Evolutionary conservation across 2,113 vertebrate species (phyloP).

Genomic region (Scomber colias): DNA sequence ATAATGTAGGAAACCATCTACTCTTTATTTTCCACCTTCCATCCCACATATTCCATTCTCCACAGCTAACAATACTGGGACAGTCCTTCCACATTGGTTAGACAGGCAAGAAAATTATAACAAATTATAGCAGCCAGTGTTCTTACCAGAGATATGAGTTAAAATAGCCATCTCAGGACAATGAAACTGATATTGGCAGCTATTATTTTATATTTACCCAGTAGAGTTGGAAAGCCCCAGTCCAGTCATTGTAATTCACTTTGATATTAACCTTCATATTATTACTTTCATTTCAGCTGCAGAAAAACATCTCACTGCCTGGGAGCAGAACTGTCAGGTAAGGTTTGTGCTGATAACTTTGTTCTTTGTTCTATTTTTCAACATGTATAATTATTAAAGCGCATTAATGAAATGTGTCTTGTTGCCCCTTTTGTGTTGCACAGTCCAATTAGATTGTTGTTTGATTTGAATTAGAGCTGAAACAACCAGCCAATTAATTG

Average conservation of each 20-base stretch:
- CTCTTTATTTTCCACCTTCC: not conserved
- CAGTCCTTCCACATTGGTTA: constrained; percentile 31
- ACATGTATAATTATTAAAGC: not conserved
- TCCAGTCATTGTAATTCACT: not conserved
- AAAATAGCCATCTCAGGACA: not conserved
- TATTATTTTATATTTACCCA: not conserved
- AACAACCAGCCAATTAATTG: no score
- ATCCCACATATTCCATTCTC: not conserved
- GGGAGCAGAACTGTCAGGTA: constrained; percentile 58
- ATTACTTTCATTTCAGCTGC: constrained; percentile 29
- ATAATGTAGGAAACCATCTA: not conserved
- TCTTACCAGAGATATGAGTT: not conserved
- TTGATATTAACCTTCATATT: not conserved
- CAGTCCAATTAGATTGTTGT: constrained; percentile 66
- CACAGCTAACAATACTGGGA: not conserved
- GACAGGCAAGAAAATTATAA: not conserved
- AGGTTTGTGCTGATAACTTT: not conserved
- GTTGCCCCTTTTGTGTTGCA: constrained; percentile 53
- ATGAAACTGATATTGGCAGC: not conserved
- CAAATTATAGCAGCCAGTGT: not conserved
- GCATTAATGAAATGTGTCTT: not conserved
- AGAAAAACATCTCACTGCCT: constrained; percentile 11
- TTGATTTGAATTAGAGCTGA: not conserved
- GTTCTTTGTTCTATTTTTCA: not conserved
- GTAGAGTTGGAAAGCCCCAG: constrained; percentile 13